Percentiles rank a stretch among this genome's conserved stretches.
Conservation (phyloP, 2,797 vertebrate species). For the Chiloscyllium punctatum region DNA sequence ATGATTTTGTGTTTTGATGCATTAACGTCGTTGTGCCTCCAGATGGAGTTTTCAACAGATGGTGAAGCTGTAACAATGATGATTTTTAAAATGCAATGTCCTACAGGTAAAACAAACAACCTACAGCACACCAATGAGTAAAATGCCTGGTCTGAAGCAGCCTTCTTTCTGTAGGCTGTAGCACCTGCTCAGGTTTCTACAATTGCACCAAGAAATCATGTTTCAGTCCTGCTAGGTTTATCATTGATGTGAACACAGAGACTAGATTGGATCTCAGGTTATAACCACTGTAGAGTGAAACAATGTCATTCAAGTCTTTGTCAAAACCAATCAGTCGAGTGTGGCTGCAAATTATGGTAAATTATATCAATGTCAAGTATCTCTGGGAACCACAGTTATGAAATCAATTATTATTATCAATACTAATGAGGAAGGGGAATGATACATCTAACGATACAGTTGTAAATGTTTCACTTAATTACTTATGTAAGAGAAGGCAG, state of each 20-base stretch:
- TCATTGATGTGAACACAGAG: not conserved
- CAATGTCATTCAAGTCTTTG: not conserved
- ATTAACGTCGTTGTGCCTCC: conserved; percentile 9
- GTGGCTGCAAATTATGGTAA: not conserved
- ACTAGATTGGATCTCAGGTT: not conserved
- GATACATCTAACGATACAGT: not conserved
- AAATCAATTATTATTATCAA: not conserved
- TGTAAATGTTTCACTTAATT: not conserved
- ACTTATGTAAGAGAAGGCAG: not conserved
- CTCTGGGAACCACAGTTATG: not conserved
- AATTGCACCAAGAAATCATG: not conserved
- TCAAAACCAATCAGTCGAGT: not conserved
- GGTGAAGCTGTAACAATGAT: not conserved
- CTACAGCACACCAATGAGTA: not conserved
- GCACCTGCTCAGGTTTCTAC: not conserved
- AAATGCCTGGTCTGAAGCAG: no score
- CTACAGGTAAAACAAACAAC: not conserved
- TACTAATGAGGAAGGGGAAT: not conserved
- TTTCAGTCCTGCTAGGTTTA: not conserved
- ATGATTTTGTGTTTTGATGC: not conserved
- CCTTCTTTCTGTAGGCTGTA: no score
- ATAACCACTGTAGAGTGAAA: not conserved
- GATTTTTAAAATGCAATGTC: not conserved
- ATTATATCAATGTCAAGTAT: not conserved
- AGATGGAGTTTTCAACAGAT: conserved; percentile 19